Conservation (phyloP, 1,140 invertebrate genomes). For the Philopotamus ludificatus region DNA sequence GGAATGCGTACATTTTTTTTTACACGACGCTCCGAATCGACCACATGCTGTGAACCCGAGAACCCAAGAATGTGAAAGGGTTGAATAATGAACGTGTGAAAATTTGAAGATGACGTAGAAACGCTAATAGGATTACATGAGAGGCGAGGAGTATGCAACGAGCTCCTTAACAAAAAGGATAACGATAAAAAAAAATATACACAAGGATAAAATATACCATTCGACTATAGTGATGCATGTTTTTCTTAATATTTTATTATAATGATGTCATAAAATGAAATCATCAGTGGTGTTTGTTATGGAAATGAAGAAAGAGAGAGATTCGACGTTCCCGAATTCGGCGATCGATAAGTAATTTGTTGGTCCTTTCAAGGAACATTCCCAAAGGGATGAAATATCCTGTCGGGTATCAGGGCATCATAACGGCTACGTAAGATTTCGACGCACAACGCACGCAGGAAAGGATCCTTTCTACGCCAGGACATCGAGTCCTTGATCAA, state of each 20-base stretch:
- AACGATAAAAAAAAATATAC: too few species aligned
- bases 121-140: conserved; percentile 32
- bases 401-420: conserved; percentile 53
- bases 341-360: conserved; percentile 2
- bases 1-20: conserved; percentile 1
- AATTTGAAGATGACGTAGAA: conserved; percentile 41
- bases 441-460: conserved; percentile 43
- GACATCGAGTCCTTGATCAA: conserved; percentile 37
- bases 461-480: conserved; percentile 3
- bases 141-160: neutral
- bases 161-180: too few species aligned
- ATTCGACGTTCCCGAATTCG: too few species aligned
- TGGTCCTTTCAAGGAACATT: conserved; percentile 44
- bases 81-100: conserved; percentile 41
- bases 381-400: conserved; percentile 60
- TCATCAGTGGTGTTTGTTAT: too few species aligned
- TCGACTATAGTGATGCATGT: too few species aligned
- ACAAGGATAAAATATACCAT: too few species aligned
- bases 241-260: too few species aligned
- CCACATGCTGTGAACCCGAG: conserved; percentile 4
- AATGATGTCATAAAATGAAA: too few species aligned
- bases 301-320: too few species aligned
- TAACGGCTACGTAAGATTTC: conserved; percentile 46
- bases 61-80: conserved; percentile 29
- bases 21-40: too few species aligned